Evolutionary conservation across 2,797 vertebrate species (phyloP), one percentile per base, ranked within the genome.

Genomic region (Crocodylus rhombifer): DNA sequence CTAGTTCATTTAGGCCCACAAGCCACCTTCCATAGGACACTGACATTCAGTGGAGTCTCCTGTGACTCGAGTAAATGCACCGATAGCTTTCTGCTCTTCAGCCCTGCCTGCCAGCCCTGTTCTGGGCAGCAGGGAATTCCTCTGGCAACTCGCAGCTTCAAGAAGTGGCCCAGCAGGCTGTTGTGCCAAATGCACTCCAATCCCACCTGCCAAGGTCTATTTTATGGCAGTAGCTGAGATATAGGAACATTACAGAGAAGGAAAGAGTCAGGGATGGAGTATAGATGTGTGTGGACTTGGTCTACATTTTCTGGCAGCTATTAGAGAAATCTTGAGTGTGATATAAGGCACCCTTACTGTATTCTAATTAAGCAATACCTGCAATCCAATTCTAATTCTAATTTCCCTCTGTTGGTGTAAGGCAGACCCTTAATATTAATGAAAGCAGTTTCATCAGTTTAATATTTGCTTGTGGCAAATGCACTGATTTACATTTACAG

Each of bases 401-500:
- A 21, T 67, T 67, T 67, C 13, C 30, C 18, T 33, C 21, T 18
- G 65, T 11, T 17, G 28, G 10, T 33, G 30, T 33, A 67, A 67
- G 65, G 30, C 65, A 67, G n/a, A 18, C n/a, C 65, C 33, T 33
- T 20, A 67, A 33, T 16, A 67, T 67, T 16, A 67, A 30, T 33
- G 65, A 88, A 92, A 71, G 11, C 16, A 12, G 5, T 75, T 77
- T 58, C 77, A 6, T 64, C 81, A 73, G 77, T 86, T 92, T 77
- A 58, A 58, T 3, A 0, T 14, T 58, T n/a, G 81, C 56, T 16
- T 0, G 64, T 67, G 33, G 30, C n/a, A 33, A 67, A 93, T 94
- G 95, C 96, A 96, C 96, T 88, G 92, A 92, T 96, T 95, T 57
- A 14, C 86, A 26, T 92, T 85, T 33, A 3, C 80, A 76, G 76